Conservation (phyloP, 2,797 vertebrate genomes). For the Intellagama lesueurii region DNA sequence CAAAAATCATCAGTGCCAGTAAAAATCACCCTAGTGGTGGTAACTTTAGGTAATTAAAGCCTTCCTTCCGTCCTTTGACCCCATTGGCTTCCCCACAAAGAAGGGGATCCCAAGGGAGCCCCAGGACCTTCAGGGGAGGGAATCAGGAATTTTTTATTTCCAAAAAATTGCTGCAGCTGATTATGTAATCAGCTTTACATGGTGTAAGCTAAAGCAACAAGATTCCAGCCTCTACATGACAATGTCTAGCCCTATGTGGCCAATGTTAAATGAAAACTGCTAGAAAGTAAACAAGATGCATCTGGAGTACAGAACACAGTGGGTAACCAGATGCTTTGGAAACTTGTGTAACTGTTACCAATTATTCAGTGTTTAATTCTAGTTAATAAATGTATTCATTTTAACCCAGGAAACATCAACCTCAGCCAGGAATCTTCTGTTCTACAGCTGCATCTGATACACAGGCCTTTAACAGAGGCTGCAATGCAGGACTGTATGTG, state of each 20-base stretch:
- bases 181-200: no score
- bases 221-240: not conserved
- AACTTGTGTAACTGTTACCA: not conserved
- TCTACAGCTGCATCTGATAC: not conserved
- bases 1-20: no score
- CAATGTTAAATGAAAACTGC: not conserved
- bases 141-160: no score
- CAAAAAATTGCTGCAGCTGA: no score
- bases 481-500: not conserved
- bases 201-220: no score
- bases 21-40: no score
- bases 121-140: no score
- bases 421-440: not conserved
- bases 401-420: not conserved
- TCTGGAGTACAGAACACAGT: not conserved
- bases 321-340: not conserved
- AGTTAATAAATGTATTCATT: not conserved
- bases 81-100: no score
- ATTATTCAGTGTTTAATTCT: constrained; percentile 17
- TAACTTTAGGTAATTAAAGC: no score
- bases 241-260: not conserved
- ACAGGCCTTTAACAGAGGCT: no score
- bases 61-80: no score
- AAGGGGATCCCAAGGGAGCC: no score
- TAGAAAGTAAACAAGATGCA: not conserved